A percentile compares a stretch with the other conserved stretches of the same genome.
Conservation (phyloP, 2,113 vertebrate genomes). For the Gopherus evgoodei region DNA sequence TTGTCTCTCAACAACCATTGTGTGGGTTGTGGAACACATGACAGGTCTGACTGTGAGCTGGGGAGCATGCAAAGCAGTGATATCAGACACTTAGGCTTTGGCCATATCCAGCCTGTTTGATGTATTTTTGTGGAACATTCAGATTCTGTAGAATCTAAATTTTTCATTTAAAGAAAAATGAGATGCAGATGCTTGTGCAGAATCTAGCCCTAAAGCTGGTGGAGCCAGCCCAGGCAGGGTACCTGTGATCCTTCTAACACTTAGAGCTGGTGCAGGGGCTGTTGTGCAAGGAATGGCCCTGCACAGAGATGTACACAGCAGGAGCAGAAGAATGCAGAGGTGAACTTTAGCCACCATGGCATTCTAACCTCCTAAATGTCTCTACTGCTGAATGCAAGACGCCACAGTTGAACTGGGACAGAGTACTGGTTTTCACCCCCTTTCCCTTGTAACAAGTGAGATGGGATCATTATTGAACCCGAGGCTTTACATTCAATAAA, state of each 20-base stretch:
- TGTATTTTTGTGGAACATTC: neutral
- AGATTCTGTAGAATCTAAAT: conserved; percentile 32
- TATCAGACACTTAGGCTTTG: neutral
- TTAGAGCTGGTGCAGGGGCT: neutral
- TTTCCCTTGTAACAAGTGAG: neutral
- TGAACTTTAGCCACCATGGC: neutral
- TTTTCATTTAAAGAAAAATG: neutral
- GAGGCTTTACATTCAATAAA: neutral
- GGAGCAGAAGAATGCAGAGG: neutral
- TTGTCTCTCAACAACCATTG: neutral
- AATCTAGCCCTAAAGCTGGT: conserved; percentile 16
- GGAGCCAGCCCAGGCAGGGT: conserved; percentile 48
- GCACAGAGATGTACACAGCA: neutral
- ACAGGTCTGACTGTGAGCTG: neutral
- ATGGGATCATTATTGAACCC: neutral
- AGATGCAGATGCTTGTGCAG: conserved; percentile 26
- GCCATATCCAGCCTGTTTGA: neutral
- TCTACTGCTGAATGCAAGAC: neutral
- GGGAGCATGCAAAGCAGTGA: neutral
- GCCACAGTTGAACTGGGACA: neutral
- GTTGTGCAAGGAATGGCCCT: neutral
- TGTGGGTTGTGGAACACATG: neutral
- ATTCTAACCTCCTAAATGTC: neutral
- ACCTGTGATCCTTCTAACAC: neutral
- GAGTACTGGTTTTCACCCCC: neutral